Evolutionary conservation across 2,113 vertebrate species (phyloP).

Genomic region (Menura novaehollandiae): DNA sequence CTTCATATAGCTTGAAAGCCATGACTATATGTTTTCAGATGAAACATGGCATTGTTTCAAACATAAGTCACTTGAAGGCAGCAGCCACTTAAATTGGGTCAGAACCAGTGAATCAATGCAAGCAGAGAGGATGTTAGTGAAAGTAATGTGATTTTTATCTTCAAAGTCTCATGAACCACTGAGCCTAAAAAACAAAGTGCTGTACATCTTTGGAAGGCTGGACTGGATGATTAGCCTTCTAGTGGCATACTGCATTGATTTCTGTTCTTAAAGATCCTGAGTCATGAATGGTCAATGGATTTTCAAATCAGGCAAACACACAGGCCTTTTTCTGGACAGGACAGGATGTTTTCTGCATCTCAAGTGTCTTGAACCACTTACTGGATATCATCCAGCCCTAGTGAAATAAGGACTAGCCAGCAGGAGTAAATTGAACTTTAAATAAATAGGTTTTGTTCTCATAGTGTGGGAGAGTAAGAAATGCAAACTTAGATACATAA

Average conservation of each 20-base stretch:
- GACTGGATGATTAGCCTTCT: not conserved
- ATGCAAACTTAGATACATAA: not conserved
- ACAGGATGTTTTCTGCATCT: not conserved
- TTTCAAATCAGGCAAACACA: not conserved
- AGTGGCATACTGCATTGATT: not conserved
- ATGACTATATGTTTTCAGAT: not conserved
- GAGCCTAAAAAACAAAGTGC: not conserved
- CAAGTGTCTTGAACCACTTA: not conserved
- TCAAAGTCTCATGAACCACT: not conserved
- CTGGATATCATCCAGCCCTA: not conserved
- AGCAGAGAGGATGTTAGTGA: not conserved
- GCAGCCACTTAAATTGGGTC: not conserved
- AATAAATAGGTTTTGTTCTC: not conserved
- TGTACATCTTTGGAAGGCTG: not conserved
- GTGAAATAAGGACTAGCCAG: not conserved
- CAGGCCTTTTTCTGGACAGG: not conserved
- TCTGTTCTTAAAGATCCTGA: not conserved
- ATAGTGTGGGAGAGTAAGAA: not conserved
- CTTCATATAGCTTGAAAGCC: not conserved
- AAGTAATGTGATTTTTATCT: not conserved
- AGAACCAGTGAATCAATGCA: not conserved
- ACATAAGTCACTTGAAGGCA: not conserved
- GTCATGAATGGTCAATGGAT: not conserved
- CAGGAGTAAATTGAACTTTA: not conserved
- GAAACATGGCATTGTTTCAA: not conserved